Conservation (phyloP, 2,113 vertebrate species). For the Toxostoma redivivum region DNA sequence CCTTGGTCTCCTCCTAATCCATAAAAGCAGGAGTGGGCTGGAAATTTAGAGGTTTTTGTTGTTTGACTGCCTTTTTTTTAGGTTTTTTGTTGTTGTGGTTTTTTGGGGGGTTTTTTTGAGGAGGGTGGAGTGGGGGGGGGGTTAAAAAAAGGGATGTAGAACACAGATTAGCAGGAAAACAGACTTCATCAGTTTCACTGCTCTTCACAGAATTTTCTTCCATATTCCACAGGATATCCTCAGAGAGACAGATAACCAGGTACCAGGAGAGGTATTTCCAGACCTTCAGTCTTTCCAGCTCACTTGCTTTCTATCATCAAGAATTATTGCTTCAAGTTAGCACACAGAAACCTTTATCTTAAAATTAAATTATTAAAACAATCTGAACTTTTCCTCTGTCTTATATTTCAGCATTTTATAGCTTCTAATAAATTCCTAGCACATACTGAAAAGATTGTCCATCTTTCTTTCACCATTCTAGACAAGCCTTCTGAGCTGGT, state of each 20-base stretch:
- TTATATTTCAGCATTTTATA: not conserved
- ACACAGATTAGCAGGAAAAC: not conserved
- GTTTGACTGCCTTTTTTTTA: not conserved
- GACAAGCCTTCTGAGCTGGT: not conserved
- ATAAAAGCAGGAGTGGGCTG: not conserved
- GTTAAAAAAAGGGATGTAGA: not conserved
- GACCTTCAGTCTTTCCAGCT: not conserved
- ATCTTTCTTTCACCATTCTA: not conserved
- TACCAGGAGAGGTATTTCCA: not conserved
- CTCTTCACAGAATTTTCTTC: not conserved
- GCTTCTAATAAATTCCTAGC: not conserved
- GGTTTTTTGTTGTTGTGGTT: not conserved
- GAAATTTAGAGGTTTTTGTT: rapidly evolving
- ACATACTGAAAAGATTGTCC: not conserved
- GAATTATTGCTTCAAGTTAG: not conserved
- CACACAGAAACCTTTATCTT: not conserved
- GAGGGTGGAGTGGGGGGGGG: rapidly evolving
- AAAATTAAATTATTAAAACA: constrained; percentile 5
- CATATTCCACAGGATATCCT: not conserved
- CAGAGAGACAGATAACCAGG: not conserved
- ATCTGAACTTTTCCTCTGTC: not conserved
- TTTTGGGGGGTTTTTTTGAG: too few species aligned
- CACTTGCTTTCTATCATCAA: not conserved
- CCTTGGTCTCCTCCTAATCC: not conserved
- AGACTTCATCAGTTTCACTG: not conserved